Evolutionary conservation across 2,888 invertebrate genomes (phyloP).

Genomic region (Harpalus rufipes): DNA sequence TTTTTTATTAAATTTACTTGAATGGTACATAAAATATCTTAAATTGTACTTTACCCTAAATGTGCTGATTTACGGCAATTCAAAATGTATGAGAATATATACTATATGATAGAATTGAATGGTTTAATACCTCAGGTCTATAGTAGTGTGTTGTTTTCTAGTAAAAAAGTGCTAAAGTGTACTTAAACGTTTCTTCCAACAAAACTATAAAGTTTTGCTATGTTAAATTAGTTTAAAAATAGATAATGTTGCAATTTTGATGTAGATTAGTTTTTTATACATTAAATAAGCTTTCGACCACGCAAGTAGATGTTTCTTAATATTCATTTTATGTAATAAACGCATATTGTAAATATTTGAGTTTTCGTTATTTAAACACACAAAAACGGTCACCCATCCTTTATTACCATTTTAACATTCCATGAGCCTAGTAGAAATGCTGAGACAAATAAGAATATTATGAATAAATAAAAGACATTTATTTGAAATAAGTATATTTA

Average conservation of each 20-base stretch:
- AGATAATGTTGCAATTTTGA: constrained; percentile 13
- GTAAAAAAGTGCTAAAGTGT: constrained; percentile 54
- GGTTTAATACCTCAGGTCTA: neutral
- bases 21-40: too few species aligned
- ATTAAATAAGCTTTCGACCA: constrained; percentile 35
- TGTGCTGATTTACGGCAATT: too few species aligned
- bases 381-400: too few species aligned
- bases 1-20: too few species aligned
- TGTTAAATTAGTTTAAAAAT: constrained; percentile 3
- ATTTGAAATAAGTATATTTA: too few species aligned
- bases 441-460: too few species aligned
- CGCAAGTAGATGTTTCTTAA: neutral
- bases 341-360: neutral
- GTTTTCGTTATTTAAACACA: neutral
- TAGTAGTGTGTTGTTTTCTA: constrained; percentile 38
- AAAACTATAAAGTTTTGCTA: constrained; percentile 17
- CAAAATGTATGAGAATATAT: too few species aligned
- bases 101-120: neutral
- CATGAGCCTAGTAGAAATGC: too few species aligned
- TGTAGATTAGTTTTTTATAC: constrained; percentile 49
- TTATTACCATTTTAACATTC: too few species aligned
- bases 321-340: constrained; percentile 24
- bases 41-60: too few species aligned
- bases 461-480: too few species aligned
- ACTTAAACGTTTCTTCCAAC: constrained; percentile 63